Percentiles rank a stretch among this genome's conserved stretches.
phyloP scores from a whole-genome alignment of 2,113 vertebrate genomes.

The Menura novaehollandiae region DNA sequence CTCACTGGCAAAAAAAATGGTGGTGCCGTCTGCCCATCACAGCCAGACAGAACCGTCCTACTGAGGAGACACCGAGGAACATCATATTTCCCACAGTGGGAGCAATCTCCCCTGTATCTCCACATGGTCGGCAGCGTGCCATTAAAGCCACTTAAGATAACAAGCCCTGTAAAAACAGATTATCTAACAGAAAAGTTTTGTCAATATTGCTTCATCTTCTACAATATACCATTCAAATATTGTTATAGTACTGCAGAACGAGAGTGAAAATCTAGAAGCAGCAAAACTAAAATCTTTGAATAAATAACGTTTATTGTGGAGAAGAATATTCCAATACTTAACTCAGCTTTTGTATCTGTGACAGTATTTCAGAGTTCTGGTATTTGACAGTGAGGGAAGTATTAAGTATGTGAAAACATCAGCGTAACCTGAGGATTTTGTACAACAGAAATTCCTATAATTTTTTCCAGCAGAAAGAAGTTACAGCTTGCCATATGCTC shows the following conservation, averaged over 20 bases:
- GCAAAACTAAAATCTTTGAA: neutral
- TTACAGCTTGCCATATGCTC: neutral
- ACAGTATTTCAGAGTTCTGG: neutral
- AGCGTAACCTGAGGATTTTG: neutral
- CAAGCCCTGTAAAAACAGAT: neutral
- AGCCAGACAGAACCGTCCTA: neutral
- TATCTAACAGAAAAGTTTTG: neutral
- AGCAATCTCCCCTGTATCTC: neutral
- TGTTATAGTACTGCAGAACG: neutral
- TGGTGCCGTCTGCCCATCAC: neutral
- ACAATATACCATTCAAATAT: neutral
- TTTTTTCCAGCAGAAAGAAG: neutral
- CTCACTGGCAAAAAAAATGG: neutral
- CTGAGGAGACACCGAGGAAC: neutral
- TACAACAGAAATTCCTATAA: neutral
- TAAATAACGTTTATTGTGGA: neutral
- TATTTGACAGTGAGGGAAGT: neutral
- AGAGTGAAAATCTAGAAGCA: neutral
- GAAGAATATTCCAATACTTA: neutral
- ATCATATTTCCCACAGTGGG: neutral
- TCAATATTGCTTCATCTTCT: neutral
- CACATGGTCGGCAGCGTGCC: fast-evolving
- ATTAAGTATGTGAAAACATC: neutral
- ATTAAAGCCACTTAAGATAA: constrained; percentile 1
- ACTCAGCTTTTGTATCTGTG: neutral